Conservation (phyloP, 2,113 vertebrate genomes). For the Probosciger aterrimus region DNA sequence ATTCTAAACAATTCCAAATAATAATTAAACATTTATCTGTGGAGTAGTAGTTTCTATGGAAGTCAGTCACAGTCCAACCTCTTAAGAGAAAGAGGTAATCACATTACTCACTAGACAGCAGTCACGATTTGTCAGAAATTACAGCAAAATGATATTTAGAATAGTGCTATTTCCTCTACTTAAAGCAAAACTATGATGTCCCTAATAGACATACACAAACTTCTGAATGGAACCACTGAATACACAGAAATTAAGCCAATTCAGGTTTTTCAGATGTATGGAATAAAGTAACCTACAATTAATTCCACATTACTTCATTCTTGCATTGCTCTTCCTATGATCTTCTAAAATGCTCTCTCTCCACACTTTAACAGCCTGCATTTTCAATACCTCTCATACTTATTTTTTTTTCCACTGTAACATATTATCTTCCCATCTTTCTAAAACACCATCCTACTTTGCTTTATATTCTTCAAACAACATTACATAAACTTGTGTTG, state of each 20-base stretch:
- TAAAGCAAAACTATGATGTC: not conserved
- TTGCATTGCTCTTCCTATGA: not conserved
- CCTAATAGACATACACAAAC: not conserved
- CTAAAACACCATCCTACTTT: not conserved
- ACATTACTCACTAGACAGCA: not conserved
- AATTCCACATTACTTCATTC: not conserved
- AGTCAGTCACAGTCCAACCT: not conserved
- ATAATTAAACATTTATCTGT: constrained; percentile 47
- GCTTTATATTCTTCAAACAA: not conserved
- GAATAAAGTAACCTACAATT: not conserved
- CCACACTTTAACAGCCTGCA: not conserved
- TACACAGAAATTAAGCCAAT: not conserved
- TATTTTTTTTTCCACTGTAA: not conserved
- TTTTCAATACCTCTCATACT: not conserved
- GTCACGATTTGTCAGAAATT: not conserved
- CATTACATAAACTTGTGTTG: not conserved
- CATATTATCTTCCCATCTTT: not conserved
- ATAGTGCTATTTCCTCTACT: not conserved
- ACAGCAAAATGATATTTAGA: not conserved
- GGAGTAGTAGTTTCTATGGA: not conserved
- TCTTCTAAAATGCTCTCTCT: not conserved
- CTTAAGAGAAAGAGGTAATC: not conserved
- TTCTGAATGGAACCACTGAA: not conserved
- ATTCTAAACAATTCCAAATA: constrained; percentile 12
- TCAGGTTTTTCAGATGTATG: not conserved